Conservation (phyloP, 1,140 invertebrate species). For the Sarcophaga bullata region DNA sequence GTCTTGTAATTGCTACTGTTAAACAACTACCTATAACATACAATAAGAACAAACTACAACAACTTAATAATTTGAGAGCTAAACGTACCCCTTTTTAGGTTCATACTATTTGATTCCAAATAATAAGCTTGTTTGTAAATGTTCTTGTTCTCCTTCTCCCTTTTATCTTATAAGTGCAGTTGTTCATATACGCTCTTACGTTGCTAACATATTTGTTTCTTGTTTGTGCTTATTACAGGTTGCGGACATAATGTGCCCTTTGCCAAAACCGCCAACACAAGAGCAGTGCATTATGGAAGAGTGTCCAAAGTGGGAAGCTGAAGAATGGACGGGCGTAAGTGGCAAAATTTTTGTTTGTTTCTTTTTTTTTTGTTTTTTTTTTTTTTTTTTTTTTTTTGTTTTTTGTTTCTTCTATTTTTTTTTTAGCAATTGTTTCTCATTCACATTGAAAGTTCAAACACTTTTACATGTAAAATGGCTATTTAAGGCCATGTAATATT, state of each 20-base stretch:
- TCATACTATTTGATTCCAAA: no score
- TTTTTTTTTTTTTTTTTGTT: constrained; percentile 26
- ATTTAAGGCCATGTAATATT: background rate
- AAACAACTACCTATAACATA: constrained; percentile 27
- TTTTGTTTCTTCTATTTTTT: background rate
- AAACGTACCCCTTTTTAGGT: background rate
- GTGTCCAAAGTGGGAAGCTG: constrained; percentile 86
- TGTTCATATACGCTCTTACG: no score
- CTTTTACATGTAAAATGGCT: background rate
- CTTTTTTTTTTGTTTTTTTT: background rate
- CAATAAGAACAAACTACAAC: background rate
- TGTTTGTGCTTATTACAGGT: constrained; percentile 67
- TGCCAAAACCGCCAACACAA: constrained; percentile 77
- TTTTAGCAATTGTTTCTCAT: background rate
- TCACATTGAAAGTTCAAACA: background rate
- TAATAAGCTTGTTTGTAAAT: background rate
- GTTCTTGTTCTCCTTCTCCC: background rate
- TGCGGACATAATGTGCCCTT: constrained; percentile 78
- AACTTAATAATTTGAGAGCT: constrained; percentile 25
- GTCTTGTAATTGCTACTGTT: constrained; percentile 36
- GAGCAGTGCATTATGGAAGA: constrained; percentile 84
- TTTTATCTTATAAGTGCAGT: background rate
- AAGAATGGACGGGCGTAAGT: constrained; percentile 88
- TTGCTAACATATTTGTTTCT: constrained; percentile 9
- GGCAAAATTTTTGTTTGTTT: background rate